Conservation (phyloP, 2,113 vertebrate genomes). For the Notothenia rossii region DNA sequence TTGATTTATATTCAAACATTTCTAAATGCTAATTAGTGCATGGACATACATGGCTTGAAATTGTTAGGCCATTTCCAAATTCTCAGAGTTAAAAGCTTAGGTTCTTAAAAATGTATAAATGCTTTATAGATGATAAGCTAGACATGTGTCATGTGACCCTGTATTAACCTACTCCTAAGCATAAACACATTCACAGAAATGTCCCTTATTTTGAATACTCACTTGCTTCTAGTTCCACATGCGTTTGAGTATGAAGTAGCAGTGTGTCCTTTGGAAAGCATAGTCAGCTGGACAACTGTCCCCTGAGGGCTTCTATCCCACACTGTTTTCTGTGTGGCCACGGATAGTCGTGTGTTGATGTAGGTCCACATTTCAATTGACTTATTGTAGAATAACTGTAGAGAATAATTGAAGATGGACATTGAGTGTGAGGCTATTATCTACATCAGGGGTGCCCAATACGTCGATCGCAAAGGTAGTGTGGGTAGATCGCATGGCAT, state of each 20-base stretch:
- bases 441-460: too few relatives aligned
- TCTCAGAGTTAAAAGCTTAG: neutral
- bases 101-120: neutral
- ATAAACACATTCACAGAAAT: neutral
- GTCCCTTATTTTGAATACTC: neutral
- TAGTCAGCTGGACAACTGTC: slow-evolving; percentile 20
- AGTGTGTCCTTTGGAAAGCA: slow-evolving; percentile 30
- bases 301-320: slow-evolving; percentile 27
- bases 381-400: neutral
- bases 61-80: neutral
- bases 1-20: neutral
- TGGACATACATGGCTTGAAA: neutral
- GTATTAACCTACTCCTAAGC: neutral
- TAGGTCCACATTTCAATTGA: neutral
- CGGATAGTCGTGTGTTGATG: slow-evolving; percentile 10
- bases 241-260: slow-evolving; percentile 12
- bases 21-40: neutral
- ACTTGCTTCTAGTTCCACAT: slow-evolving; percentile 5
- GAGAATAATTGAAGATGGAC: neutral
- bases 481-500: too few relatives aligned
- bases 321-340: slow-evolving; percentile 7
- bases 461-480: too few relatives aligned
- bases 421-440: neutral
- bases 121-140: neutral
- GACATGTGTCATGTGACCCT: neutral